Base-by-base conservation (phyloP, 2,888 invertebrate genomes). In the Pterostichus niger region DNA sequence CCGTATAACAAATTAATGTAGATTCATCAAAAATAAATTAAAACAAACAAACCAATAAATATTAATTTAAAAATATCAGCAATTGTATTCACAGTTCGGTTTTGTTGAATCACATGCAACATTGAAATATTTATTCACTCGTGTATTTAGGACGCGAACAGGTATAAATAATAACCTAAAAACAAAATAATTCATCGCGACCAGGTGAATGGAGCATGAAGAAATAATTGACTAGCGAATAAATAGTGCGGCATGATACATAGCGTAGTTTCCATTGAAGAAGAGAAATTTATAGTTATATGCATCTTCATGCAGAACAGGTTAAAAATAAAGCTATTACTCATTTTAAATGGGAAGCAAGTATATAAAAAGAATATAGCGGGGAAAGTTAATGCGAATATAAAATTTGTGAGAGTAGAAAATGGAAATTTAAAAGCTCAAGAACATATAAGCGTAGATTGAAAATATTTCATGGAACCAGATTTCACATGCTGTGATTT, bases 251-350 rank as follows among this genome's bases (percentile, higher is more conserved):
- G 9, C 15, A 59, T 59, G 59, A 59, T 59, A 59, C 59, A 59
- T 17, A 9, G 31, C 11, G n/a, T 10, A 31, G 31, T n/a, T 59
- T 11, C 59, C 31, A 59, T 59, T 59, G 59, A 59, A 31, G 11
- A 11, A 24, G 31, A 11, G 31, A 59, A 31, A 59, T 59, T 59
- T 59, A 59, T 59, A 59, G 59, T 59, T 59, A 31, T 59, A 31
- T 59, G 59, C 17, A 59, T 59, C 59, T 59, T 59, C 59, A 59
- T 6, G 59, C 59, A 59, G 31, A 59, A 31, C 33, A 31, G 31
- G 59, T 59, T 31, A 59, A 59, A 59, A 59, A 59, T 59, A 59
- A 59, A 59, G 59, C 59, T 59, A 31, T 59, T 59, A 59, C 59
- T 59, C 59, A 59, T 59, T 59, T 59, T 59, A 59, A 31, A 59